Evolutionary conservation across 2,113 vertebrate genomes (phyloP), one percentile per base, ranked within the genome.

Genomic region (Xenopus tropicalis): DNA sequence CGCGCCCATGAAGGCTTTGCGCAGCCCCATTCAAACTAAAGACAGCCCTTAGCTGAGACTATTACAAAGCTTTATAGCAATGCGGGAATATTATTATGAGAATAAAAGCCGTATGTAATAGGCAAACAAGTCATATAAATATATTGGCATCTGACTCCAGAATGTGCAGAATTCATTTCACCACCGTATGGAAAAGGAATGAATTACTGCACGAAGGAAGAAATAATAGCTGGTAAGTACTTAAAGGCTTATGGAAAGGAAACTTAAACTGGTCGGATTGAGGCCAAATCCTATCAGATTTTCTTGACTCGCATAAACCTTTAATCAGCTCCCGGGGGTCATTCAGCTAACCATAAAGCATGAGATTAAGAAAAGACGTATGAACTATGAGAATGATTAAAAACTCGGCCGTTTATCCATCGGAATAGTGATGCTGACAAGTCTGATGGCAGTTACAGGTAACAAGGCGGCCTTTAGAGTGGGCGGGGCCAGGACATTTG

Each of bases 271-370:
- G 84, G 83, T 85, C 42, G 65, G 85, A 92, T 91, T 90, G 83
- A 83, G 77, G 59, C 78, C 81, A 90, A 93, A 93, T 91, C 89
- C 89, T 86, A 86, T 90, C 89, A 89, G 89, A 90, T 91, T 89
- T 92, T 89, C 89, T 86, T 88, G 76, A 79, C 89, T 90, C 75
- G 85, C 82, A 70, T 90, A 90, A 92, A 89, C 82, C 89, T 86
- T 88, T 91, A 89, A 90, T 90, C 87, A 86, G 87, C 72, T 87
- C 85, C 85, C 79, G n/a, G 25, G 78, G 78, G 82, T 76, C 77
- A 74, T 76, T 71, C 84, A 74, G 69, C 77, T 70, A 88, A 84
- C 80, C 83, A 82, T 85, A 85, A 81, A 82, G 69, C 78, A 78
- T 23, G 66, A 75, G 80, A 82, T 86, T 88, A 85, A 82, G 69